Evolutionary conservation across 2,113 vertebrate species (phyloP), one percentile per base, ranked within the genome.

Genomic region (Tenebrosternarchus preto): DNA sequence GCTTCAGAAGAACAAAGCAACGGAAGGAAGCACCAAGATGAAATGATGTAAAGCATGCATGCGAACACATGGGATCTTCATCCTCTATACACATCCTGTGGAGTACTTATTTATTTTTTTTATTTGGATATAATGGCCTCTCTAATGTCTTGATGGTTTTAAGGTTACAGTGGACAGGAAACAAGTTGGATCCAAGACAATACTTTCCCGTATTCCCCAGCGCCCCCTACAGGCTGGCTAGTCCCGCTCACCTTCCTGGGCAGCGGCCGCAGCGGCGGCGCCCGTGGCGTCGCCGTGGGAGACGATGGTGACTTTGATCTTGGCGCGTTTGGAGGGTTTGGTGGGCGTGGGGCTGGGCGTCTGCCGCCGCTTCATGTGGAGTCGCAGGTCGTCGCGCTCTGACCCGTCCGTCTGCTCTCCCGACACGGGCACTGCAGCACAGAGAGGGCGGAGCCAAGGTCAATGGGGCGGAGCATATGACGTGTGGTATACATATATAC

Each of bases 281-380:
- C 92, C 93, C 31, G 92, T 67, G 20, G 92, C 75, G 36, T 98
- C 97, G 2, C 95, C 95, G 59, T 97, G 96, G 60, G 96, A 96
- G 73, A 98, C 93, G 61, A 98, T 95, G 85, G 97, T 97, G 89
- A 99, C 97, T 91, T 98, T 98, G 89, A 98, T 97, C 93, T 98
- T 98, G 29, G 98, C 96, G 83, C 95, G 91, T 89, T 99, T 99
- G 85, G 96, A 93, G 33, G 92, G n/a, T 85, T 96, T 98, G 86
- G 81, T 80, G 67, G 94, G 90, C 5, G 92, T 94, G 31, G 94
- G 96, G 88, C 95, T 97, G 1, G 95, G 93, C 0, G 92, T 90
- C 80, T 94, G 96, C 6, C 94, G 94, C 74, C 96, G 93, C 92
- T 97, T 98, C 89, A 96, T 93, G 74, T 95, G 95, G 53, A 86